Evolutionary conservation across 1,140 invertebrate species (phyloP), one percentile per base, ranked within the genome.

Genomic region (Macrocentrus cingulum): DNA sequence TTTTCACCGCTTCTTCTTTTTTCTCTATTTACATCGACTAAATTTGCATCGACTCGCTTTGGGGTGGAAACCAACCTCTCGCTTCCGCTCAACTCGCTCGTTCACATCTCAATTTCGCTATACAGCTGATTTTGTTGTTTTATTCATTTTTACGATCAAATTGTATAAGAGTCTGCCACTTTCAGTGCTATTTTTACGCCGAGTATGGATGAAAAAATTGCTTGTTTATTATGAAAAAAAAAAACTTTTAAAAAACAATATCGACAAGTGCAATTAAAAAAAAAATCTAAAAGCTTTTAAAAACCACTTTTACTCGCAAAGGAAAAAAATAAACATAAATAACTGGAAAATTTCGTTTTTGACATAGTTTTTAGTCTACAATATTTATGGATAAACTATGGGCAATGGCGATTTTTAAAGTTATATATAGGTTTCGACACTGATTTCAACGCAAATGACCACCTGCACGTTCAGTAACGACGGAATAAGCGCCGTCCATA

Each of bases 401-500:
- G 25, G 25, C 25, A 5, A 29, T 9, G 25, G 4, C 25, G 4
- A 29, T 29, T 29, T 29, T 9, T 9, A 29, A 29, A 5, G 9
- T 29, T 29, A 29, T 9, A 29, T 4, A 29, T 29, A 9, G 25
- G 9, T 49, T 25, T 11, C 22, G 46, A n/a, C 29, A 34, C 25
- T 51, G 20, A 51, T 51, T 11, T 18, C 48, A 37, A 20, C 19
- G 23, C 50, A 52, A 45, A 56, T 29, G 53, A 46, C 53, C 53
- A 56, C 42, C 53, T 56, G 53, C 48, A 32, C 53, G 8, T n/a
- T 36, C 49, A n/a, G 13, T 63, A 66, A 66, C 58, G 60, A 59
- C 50, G 44, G 59, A 65, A 65, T 65, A 65, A 66, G 50, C 57
- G 15, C 50, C 55, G 32, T 42, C 11, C 57, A 60, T 59, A 66